These are phyloP conservation scores for Rhineura floridana DNA, from an alignment of 2,113 vertebrate genomes.

Conservation along the genomic window DNA sequence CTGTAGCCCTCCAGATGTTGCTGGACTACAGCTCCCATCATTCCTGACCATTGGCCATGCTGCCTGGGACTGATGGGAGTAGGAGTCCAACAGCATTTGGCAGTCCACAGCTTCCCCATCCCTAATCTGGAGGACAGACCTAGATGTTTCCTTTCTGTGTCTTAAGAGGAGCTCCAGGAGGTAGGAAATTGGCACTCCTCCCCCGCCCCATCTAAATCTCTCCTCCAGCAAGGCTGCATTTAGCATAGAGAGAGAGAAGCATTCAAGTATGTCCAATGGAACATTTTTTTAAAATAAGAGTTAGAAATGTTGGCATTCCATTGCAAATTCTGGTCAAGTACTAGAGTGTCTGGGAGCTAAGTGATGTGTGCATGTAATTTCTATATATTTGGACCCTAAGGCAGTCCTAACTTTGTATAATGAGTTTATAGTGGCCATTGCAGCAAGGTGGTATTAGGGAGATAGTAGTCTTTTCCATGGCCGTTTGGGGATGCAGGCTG, in stretches of 20 bases:
- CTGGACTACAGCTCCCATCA: no score
- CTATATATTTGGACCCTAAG: neutral
- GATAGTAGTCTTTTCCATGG: neutral
- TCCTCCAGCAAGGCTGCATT: neutral
- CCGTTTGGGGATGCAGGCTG: neutral
- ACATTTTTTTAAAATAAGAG: neutral
- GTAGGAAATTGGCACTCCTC: neutral
- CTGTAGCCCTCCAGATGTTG: neutral
- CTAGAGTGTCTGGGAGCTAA: neutral
- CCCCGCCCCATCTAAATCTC: no score
- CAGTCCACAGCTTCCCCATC: no score
- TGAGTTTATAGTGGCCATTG: neutral
- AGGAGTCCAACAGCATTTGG: no score
- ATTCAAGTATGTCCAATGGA: neutral
- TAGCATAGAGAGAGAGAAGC: neutral
- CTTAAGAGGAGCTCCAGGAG: neutral
- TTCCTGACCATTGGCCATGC: no score
- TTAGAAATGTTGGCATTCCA: neutral
- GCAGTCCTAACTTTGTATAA: neutral
- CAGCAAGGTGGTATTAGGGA: neutral
- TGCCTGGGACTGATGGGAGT: no score
- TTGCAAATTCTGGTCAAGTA: neutral
- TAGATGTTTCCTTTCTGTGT: no score
- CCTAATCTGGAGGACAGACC: no score
- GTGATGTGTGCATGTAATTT: neutral